Base-by-base conservation (phyloP, 2,797 vertebrate species). In the Aphelocoma californica region DNA sequence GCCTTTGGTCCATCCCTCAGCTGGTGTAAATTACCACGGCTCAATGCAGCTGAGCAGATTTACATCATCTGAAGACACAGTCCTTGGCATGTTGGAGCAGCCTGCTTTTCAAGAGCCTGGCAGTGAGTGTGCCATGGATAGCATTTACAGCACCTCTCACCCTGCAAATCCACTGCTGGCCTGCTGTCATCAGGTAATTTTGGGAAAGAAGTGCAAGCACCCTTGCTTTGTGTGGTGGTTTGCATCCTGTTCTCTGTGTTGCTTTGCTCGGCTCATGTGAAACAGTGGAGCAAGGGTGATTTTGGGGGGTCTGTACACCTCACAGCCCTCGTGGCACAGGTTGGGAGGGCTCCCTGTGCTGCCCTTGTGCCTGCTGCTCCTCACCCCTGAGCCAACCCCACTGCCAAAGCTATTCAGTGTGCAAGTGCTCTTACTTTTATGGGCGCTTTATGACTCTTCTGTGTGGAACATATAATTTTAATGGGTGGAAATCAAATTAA, bases 391-490 rank as follows among this genome's bases (percentile, higher is more conserved):
- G 90, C 73, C 85, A 90, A 3, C 48, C 79, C 57, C 82, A 57
- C 91, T 47, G 70, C 84, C 61, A 83, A 45, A 86, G 86, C 48
- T 72, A 53, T 11, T 58, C 92, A 42, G 62, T 66, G 88, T 91
- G 87, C 53, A 86, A 95, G 72, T 47, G 40, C 81, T 95, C 83
- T 92, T 40, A 26, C 73, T 95, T 95, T 92, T 92, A 94, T 66
- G 60, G 91, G 77, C 66, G 0, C 82, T 92, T 95, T 95, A 90
- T 79, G 78, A 56, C 83, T 92, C 71, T 73, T 66, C 47, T 95
- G 83, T 95, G 94, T 92, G 81, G 90, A 95, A 92, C 90, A 90
- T 93, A 93, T 80, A 89, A 94, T 85, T 91, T 88, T 92, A 95
- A 94, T 93, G 81, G 81, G 78, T 81, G 34, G 81, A 93, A 95